Percentiles rank a stretch among this genome's conserved stretches.
These are phyloP conservation scores for Lithophane ornitopus DNA, from an alignment of 2,888 invertebrate genomes.

Conservation along the genomic window DNA sequence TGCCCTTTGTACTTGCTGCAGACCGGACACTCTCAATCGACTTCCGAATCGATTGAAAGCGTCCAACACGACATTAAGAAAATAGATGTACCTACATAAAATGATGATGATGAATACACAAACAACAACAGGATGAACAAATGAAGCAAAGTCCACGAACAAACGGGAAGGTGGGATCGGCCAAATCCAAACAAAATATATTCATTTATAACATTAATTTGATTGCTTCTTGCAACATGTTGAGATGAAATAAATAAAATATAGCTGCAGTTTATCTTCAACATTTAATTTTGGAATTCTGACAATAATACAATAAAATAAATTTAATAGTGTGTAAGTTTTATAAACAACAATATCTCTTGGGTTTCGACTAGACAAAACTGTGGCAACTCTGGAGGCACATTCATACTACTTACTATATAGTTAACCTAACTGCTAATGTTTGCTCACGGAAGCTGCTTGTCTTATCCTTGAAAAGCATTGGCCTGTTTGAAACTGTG, in stretches of 20 bases:
- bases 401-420: neutral
- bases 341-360: slow-evolving; percentile 25
- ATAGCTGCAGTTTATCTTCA: slow-evolving; percentile 1
- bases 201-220: too few relatives aligned
- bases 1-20: too few relatives aligned
- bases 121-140: too few relatives aligned
- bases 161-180: too few relatives aligned
- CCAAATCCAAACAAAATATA: too few relatives aligned
- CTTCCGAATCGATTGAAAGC: too few relatives aligned
- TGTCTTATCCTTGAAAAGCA: neutral
- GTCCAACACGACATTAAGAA: too few relatives aligned
- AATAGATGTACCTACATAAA: too few relatives aligned
- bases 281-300: slow-evolving; percentile 34
- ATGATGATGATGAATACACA: too few relatives aligned
- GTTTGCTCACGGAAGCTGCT: neutral
- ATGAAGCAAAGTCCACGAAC: too few relatives aligned
- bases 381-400: slow-evolving; percentile 13
- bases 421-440: neutral
- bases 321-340: neutral
- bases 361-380: slow-evolving; percentile 20
- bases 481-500: too few relatives aligned
- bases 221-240: neutral
- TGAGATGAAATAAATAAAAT: slow-evolving; percentile 7
- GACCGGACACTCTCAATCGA: too few relatives aligned
- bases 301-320: slow-evolving; percentile 13